A percentile compares a stretch with the other conserved stretches of the same genome.
phyloP scores from a whole-genome alignment of 2,888 invertebrate species.

The Polymixis lichenea region DNA sequence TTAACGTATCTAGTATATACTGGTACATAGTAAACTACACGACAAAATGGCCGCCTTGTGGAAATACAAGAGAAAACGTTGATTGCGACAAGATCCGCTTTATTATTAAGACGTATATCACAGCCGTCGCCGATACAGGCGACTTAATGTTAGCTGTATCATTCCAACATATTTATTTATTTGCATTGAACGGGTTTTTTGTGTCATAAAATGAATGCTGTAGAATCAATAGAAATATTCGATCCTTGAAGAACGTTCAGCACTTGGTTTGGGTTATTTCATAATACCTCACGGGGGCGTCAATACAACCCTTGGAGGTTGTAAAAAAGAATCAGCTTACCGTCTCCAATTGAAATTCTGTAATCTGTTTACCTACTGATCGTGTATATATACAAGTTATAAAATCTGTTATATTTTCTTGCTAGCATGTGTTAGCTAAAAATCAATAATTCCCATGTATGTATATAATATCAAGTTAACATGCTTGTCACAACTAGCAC shows the following conservation, averaged over 20 bases:
- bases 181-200: slow-evolving; percentile 39
- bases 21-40: slow-evolving; percentile 19
- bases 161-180: slow-evolving; percentile 15
- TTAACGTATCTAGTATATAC: slow-evolving; percentile 49
- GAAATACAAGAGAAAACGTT: slow-evolving; percentile 51
- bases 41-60: slow-evolving; percentile 41
- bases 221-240: background rate
- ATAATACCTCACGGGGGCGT: background rate
- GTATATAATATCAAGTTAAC: background rate
- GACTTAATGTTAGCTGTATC: slow-evolving; percentile 3
- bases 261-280: background rate
- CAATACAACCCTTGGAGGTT: too few relatives aligned
- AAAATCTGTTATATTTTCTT: background rate
- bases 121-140: slow-evolving; percentile 8
- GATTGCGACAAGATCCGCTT: slow-evolving; percentile 51
- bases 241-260: background rate
- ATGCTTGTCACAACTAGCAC: background rate
- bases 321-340: too few relatives aligned
- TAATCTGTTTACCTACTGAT: background rate
- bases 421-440: background rate
- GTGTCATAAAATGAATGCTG: background rate
- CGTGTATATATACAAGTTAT: background rate
- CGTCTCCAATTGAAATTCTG: too few relatives aligned
- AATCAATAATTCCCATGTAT: background rate
- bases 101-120: slow-evolving; percentile 35